These are phyloP conservation scores for Masnerella sp. DNA, from an alignment of 2,888 invertebrate species.

Conservation along the genomic window DNA sequence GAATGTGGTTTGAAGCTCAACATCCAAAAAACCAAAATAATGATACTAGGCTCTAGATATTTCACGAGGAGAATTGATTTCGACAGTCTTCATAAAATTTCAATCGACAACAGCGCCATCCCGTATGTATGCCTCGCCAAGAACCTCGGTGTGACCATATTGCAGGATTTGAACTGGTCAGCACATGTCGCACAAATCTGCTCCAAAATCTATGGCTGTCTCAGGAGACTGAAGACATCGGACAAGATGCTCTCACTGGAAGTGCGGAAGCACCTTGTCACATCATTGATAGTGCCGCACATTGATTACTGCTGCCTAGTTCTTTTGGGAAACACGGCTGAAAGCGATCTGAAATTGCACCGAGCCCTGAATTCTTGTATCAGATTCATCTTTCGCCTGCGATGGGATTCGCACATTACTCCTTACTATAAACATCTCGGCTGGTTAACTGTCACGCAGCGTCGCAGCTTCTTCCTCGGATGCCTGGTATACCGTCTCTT, in stretches of 20 bases:
- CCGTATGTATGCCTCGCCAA: background rate
- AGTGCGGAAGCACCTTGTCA: background rate
- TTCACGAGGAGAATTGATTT: background rate
- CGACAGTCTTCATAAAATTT: background rate
- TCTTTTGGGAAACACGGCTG: background rate
- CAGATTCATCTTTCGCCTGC: background rate
- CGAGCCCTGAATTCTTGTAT: background rate
- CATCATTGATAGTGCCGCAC: background rate
- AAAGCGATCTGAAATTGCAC: background rate
- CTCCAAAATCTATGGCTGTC: too few species aligned
- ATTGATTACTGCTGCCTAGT: constrained; percentile 4
- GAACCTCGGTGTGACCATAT: background rate
- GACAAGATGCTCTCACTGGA: background rate
- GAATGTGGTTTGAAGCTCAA: background rate
- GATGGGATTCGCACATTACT: background rate
- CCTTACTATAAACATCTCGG: background rate
- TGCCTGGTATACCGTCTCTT: background rate
- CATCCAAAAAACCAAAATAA: background rate
- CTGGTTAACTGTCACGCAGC: background rate
- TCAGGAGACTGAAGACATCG: constrained; percentile 24
- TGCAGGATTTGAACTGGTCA: background rate
- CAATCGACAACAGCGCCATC: background rate
- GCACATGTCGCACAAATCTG: too few species aligned
- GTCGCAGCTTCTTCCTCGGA: background rate
- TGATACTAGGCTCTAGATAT: background rate